Evolutionary conservation across 1,140 invertebrate genomes (phyloP).

Genomic region (Dufourea novaeangliae): DNA sequence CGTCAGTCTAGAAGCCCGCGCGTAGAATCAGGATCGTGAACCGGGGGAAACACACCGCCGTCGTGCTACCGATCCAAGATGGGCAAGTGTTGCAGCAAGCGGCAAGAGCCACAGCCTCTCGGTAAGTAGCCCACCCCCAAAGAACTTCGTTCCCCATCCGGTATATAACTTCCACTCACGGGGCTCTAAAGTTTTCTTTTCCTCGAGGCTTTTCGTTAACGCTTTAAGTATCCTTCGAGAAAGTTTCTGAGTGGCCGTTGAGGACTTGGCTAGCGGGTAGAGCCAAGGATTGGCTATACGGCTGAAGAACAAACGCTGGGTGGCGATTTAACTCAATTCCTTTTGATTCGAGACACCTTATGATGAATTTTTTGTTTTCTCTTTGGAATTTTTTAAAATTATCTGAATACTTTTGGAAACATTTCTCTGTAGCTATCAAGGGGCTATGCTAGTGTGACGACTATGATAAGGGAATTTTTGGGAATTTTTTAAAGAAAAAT

Average conservation of each 20-base stretch:
- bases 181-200: slow-evolving; percentile 22
- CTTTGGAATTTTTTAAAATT: background rate
- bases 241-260: background rate
- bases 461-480: no score
- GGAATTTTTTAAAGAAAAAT: no score
- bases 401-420: background rate
- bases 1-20: slow-evolving; percentile 47
- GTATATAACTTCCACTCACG: background rate
- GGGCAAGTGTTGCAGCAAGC: slow-evolving; percentile 88
- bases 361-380: background rate
- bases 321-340: no score
- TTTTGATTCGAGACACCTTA: no score
- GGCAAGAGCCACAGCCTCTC: slow-evolving; percentile 86
- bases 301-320: no score
- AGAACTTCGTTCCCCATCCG: background rate
- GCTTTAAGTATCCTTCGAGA: background rate
- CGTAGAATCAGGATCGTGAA: slow-evolving; percentile 44
- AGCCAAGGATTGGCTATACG: no score
- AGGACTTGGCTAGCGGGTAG: background rate
- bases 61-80: slow-evolving; percentile 77
- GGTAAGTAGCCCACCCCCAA: slow-evolving; percentile 65
- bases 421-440: background rate
- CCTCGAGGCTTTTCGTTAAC: background rate
- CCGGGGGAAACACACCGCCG: slow-evolving; percentile 58
- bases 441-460: no score